These are phyloP conservation scores for Mechanitis messenoides DNA, from an alignment of 2,888 invertebrate genomes.

Conservation along the genomic window DNA sequence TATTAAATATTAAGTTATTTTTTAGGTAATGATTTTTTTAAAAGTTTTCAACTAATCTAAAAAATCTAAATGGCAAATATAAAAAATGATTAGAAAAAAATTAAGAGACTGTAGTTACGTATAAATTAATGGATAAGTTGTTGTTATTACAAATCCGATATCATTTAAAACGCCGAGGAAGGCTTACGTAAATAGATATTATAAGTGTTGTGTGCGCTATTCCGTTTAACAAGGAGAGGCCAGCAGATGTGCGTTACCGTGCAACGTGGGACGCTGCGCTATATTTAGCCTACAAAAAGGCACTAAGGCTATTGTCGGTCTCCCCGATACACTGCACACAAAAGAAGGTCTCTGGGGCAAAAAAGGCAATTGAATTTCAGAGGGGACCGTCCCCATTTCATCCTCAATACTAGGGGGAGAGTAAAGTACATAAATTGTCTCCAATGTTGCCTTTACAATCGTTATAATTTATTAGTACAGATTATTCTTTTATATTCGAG, in stretches of 20 bases:
- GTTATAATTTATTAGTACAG: constrained; percentile 20
- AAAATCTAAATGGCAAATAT: too few relatives aligned
- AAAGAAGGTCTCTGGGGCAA: constrained; percentile 68
- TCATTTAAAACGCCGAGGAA: neutral
- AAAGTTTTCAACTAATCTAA: too few relatives aligned
- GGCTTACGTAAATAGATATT: neutral
- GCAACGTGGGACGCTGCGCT: constrained; percentile 55
- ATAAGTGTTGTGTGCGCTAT: constrained; percentile 12
- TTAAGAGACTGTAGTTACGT: too few relatives aligned
- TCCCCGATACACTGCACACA: constrained; percentile 64
- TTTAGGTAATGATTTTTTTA: too few relatives aligned
- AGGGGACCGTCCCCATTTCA: constrained; percentile 65
- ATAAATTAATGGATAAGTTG: too few relatives aligned
- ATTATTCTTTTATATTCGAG: constrained; percentile 7
- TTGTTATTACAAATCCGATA: too few relatives aligned
- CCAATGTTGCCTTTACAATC: constrained; percentile 43
- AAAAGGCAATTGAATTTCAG: constrained; percentile 63
- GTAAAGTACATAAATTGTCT: constrained; percentile 49
- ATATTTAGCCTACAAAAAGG: constrained; percentile 74
- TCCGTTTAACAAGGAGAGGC: constrained; percentile 39
- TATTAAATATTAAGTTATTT: too few relatives aligned
- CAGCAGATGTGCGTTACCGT: constrained; percentile 66
- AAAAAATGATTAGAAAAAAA: too few relatives aligned
- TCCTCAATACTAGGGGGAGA: constrained; percentile 58
- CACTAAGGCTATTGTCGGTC: constrained; percentile 66